A percentile compares a stretch with the other conserved stretches of the same genome.
Evolutionary conservation across 2,113 vertebrate species (phyloP).

Genomic region (Hiodon tergisus): DNA sequence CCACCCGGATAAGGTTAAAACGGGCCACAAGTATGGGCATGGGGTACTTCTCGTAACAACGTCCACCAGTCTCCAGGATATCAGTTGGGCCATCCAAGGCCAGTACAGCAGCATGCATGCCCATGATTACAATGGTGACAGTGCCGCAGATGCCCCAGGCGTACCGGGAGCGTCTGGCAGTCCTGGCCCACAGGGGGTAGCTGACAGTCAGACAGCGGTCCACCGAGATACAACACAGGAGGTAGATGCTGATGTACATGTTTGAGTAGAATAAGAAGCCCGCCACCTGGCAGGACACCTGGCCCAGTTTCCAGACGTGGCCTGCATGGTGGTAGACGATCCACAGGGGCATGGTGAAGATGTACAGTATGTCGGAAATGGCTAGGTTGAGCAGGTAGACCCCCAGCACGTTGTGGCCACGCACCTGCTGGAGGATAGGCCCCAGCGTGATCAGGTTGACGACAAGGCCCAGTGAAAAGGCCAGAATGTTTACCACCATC

Average conservation of each 20-base stretch:
- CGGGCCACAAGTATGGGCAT: slow-evolving; percentile 37
- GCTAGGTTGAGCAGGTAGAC: slow-evolving; percentile 64
- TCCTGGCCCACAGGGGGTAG: slow-evolving; percentile 54
- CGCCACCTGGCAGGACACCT: slow-evolving; percentile 44
- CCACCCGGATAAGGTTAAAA: slow-evolving; percentile 60
- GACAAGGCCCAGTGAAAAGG: slow-evolving; percentile 57
- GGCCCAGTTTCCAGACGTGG: slow-evolving; percentile 56
- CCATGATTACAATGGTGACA: slow-evolving; percentile 38
- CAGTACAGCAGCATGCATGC: slow-evolving; percentile 51
- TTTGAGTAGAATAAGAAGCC: slow-evolving; percentile 75
- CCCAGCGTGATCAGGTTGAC: slow-evolving; percentile 58
- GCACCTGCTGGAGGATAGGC: slow-evolving; percentile 61
- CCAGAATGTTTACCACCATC: slow-evolving; percentile 58
- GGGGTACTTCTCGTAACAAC: slow-evolving; percentile 67
- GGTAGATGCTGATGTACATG: slow-evolving; percentile 67
- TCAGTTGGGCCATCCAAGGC: slow-evolving; percentile 37
- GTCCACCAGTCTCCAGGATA: slow-evolving; percentile 41
- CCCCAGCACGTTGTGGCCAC: slow-evolving; percentile 57
- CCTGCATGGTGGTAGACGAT: slow-evolving; percentile 58
- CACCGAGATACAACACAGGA: slow-evolving; percentile 70
- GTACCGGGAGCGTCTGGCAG: slow-evolving; percentile 40
- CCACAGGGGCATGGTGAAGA: slow-evolving; percentile 69
- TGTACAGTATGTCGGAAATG: slow-evolving; percentile 62
- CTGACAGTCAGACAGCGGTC: slow-evolving; percentile 66
- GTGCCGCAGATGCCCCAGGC: slow-evolving; percentile 50